Evolutionary conservation across 1,140 invertebrate genomes (phyloP), one percentile per base, ranked within the genome.

Genomic region (Drosophila yakuba): DNA sequence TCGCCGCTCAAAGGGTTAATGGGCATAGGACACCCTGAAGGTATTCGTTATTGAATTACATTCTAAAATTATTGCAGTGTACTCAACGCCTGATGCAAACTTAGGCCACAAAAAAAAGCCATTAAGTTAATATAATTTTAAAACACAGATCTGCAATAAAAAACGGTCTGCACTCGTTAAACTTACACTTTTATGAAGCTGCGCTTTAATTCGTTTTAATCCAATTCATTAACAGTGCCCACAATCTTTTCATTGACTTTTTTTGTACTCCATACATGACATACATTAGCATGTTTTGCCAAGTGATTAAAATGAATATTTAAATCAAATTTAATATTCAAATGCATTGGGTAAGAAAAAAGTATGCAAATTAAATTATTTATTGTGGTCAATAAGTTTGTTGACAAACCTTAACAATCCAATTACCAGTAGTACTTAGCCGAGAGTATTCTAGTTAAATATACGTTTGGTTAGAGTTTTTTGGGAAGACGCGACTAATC

Each of bases 401-500:
- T 17, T 48, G 68, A 71, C 64, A 43, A 69, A 48, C 68, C 58
- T 71, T 43, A 71, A 71, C 66, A 36, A 50, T n/a, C 51, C 68
- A 71, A 57, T 71, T 71, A 48, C 52, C 41, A 14, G 20, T 57
- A 41, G 68, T 48, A 17, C 66, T 71, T 71, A 71, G 47, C 20
- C 51, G 17, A 71, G 28, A 14, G 7, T 20, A 59, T 54, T 51
- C 64, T 68, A 69, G 35, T 50, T 71, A 43, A 28, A 36, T 50
- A 20, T 41, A 71, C 41, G 28, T 38, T 58, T 71, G 39, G 63
- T 25, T 17, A 45, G 51, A 20, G 35, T 10, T 35, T 25, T 10
- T 35, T 25, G 67, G 82, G 82, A 85, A 85, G 82, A 85, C 82
- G 52, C 63, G 69, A 36, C 63, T 81, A 85, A 85, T 85, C 82